Evolutionary conservation across 2,113 vertebrate genomes (phyloP), one percentile per base, ranked within the genome.

Genomic region (Oreotrochilus melanogaster): DNA sequence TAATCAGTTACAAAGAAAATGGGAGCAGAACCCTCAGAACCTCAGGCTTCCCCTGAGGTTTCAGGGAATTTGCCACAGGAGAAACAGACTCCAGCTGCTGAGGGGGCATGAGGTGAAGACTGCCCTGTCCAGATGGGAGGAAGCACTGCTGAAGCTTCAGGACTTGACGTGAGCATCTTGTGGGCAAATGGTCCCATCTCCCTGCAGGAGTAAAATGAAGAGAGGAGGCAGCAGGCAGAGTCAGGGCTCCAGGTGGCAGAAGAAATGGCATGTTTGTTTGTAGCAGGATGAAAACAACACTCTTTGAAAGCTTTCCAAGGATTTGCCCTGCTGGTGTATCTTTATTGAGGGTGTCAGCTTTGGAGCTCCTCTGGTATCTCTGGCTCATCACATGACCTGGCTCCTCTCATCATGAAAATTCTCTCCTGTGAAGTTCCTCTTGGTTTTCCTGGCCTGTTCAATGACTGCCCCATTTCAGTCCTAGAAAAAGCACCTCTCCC

Each of bases 231-330:
- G 50, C 39, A 22, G 53, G 58, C 58, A 66, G 60, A 67, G 53
- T 17, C 39, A 43, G 54, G 65, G 82, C 35, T 87, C 30, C 67
- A 51, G 48, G 67, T 54, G 42, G 60, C 84, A 88, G 50, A 33
- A 67, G 69, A n/a, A 39, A 18, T 18, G 51, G 14, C 5, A 12
- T 21, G 53, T 80, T 91, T 88, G 83, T 60, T 79, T 1, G 2
- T 27, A 78, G 45, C n/a, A 54, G 37, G 51, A 42, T 70, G 61
- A 74, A 89, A 92, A 65, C 45, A 69, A 56, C 33, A 73, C 48
- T 42, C 21, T 27, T 42, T 95, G 88, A 93, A 89, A 92, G 21
- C 61, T 78, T 65, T 66, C 76, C 92, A 86, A 51, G 80, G 76
- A 86, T 56, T 78, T 89, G 71, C 66, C 76, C 66, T 83, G 78